Conservation (phyloP, 2,888 invertebrate species). For the Nemurella pictetii region DNA sequence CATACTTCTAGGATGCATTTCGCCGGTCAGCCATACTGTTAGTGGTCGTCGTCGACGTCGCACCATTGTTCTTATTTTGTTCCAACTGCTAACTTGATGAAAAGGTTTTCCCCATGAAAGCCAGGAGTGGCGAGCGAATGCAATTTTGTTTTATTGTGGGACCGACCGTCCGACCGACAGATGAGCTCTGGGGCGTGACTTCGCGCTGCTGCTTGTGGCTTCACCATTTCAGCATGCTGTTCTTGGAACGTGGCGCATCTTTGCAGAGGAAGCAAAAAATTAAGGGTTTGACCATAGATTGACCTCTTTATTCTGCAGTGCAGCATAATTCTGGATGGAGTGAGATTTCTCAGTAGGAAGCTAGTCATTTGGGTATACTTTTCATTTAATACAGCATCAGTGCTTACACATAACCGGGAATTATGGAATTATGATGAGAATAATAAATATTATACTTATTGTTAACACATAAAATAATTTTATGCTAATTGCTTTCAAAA, state of each 20-base stretch:
- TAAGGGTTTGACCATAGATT: not conserved
- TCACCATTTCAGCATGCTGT: not conserved
- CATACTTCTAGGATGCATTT: not conserved
- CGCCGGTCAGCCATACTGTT: not conserved
- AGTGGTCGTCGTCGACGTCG: not conserved
- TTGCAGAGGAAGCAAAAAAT: not conserved
- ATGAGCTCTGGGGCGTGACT: not conserved
- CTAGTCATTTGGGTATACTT: not conserved
- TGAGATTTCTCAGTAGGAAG: not conserved
- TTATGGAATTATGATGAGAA: not conserved
- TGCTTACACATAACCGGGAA: not conserved
- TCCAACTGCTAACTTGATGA: not conserved
- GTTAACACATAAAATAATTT: not conserved
- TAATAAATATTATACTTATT: not conserved
- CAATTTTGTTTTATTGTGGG: not conserved
- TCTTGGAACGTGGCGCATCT: not conserved
- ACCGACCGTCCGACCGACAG: no score
- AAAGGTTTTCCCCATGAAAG: not conserved
- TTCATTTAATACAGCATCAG: not conserved
- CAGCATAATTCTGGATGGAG: not conserved
- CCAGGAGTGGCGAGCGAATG: not conserved
- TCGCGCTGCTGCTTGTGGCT: not conserved
- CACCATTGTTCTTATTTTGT: not conserved
- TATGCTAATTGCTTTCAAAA: not conserved
- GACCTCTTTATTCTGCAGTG: slow-evolving; percentile 4